A percentile compares a stretch with the other conserved stretches of the same genome.
Conservation (phyloP, 2,113 vertebrate species). For the Gymnogyps californianus region DNA sequence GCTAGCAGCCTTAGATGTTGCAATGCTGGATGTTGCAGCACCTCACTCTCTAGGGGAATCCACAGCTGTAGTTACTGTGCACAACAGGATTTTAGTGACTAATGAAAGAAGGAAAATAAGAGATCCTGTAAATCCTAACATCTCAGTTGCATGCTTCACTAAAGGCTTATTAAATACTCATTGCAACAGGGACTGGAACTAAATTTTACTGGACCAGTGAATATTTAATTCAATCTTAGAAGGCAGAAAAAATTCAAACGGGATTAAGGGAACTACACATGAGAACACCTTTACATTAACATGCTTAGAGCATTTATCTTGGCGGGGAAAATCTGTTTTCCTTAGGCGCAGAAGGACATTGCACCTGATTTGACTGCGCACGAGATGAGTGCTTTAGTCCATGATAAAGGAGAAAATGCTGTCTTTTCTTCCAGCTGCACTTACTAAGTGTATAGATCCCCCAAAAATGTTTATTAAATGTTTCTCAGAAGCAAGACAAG, state of each 20-base stretch:
- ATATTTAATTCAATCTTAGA: neutral
- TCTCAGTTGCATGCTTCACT: neutral
- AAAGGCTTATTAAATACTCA: neutral
- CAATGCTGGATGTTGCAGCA: neutral
- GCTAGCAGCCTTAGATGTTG: neutral
- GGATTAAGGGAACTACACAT: neutral
- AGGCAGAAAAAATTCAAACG: neutral
- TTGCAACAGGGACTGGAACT: neutral
- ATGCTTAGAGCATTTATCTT: neutral
- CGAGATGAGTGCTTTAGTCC: neutral
- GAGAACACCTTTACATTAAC: neutral
- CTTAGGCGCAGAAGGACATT: neutral
- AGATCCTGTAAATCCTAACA: neutral
- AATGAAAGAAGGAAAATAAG: neutral
- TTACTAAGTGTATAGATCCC: neutral
- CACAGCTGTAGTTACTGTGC: neutral
- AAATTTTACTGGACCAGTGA: neutral
- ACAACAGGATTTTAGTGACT: neutral
- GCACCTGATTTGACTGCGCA: neutral
- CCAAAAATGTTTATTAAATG: neutral
- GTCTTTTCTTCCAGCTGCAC: neutral
- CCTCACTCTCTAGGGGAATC: neutral
- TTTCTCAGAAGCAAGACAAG: neutral
- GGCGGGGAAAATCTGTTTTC: neutral
- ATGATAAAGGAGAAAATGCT: neutral